Conservation (phyloP, 2,888 invertebrate genomes). For the Unio delphinus region DNA sequence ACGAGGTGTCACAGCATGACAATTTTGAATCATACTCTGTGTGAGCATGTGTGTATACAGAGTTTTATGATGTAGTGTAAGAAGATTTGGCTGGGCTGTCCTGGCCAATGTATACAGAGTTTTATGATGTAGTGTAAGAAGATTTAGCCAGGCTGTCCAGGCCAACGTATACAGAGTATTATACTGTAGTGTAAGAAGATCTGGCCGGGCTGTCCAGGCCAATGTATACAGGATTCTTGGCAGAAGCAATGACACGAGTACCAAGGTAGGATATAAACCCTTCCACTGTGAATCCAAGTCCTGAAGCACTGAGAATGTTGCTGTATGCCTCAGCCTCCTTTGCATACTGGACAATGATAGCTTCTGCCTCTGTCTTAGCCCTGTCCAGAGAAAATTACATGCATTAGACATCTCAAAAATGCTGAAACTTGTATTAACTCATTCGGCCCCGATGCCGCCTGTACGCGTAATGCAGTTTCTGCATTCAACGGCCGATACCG, state of each 20-base stretch:
- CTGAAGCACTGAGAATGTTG: conserved; percentile 43
- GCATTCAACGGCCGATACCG: too few relatives aligned
- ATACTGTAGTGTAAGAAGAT: conserved; percentile 32
- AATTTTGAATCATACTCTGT: too few relatives aligned
- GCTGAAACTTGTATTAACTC: too few relatives aligned
- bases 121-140: conserved; percentile 25
- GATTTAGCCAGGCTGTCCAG: conserved; percentile 63
- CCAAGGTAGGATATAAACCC: conserved; percentile 67
- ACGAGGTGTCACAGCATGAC: too few relatives aligned
- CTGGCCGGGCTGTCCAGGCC: conserved; percentile 64
- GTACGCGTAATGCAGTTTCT: too few relatives aligned
- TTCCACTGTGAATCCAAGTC: conserved; percentile 56
- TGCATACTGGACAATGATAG: conserved; percentile 54
- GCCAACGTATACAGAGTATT: conserved; percentile 14
- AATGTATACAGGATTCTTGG: conserved; percentile 64
- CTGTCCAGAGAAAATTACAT: conserved; percentile 23
- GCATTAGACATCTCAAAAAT: too few relatives aligned
- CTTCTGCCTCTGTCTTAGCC: conserved; percentile 54
- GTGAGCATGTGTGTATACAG: not conserved
- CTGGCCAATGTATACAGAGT: conserved; percentile 27
- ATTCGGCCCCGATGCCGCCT: too few relatives aligned
- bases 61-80: conserved; percentile 19
- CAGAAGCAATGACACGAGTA: conserved; percentile 58
- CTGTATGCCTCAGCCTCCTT: conserved; percentile 63
- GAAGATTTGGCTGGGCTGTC: conserved; percentile 62